Evolutionary conservation across 2,888 invertebrate species (phyloP), one percentile per base, ranked within the genome.

Genomic region (Epirrhoe tristata): DNA sequence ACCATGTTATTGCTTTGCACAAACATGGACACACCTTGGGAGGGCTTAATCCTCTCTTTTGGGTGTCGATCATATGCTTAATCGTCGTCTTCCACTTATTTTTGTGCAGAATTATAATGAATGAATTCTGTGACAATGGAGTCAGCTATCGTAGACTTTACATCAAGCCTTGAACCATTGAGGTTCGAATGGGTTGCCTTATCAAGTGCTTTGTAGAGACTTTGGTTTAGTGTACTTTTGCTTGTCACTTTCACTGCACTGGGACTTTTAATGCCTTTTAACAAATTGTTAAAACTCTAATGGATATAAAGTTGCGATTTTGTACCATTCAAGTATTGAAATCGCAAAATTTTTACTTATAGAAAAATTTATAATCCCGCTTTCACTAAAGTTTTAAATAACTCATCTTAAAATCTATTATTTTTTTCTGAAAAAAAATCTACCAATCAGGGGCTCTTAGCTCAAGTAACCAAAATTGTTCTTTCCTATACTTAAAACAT

Each of bases 21-120:
- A 97, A 96, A 81, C 98, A 98, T 82, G 98, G 98, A 0, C 97
- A 98, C 88, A 96, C 96, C 75, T 94, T 98, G 74, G 98, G 98
- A 43, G 98, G 98, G 0, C 91, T 99, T 69, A 98, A 98, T 52
- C 97, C 97, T 0, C 91, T 98, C 55, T 98, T 99, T 88, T 99
- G 98, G 98, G 96, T 98, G 55, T 96, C 97, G 69, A 96, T 99
- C 74, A 96, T 97, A 84, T 95, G 97, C 82, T 94, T 98, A 72
- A 97, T 99, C 77, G 94, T 98, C 67, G 95, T 98, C 77, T 99
- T 99, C 93, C 98, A 99, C 90, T 94, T 98, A 79, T 98, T 99
- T 93, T 94, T 99, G 34, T 97, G 97, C 91, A 98, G 98, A 89
- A 94, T 98, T 76, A 97, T 99, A 74, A 97, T 97, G 92, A 97